These are phyloP conservation scores for Lucilia sericata DNA, from an alignment of 1,140 invertebrate species.

Conservation along the genomic window DNA sequence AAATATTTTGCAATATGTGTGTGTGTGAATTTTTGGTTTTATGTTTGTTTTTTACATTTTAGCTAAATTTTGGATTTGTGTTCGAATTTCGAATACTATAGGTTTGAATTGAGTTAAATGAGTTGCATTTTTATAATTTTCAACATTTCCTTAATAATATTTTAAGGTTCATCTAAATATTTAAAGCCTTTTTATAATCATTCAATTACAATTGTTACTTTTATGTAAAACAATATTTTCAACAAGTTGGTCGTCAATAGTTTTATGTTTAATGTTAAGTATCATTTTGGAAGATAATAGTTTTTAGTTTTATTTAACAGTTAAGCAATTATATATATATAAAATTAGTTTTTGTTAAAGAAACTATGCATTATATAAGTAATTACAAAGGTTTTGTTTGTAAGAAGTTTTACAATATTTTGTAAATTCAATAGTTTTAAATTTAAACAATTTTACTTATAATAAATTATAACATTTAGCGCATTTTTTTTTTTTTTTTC, in stretches of 20 bases:
- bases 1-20: background rate
- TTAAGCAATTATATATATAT: no score
- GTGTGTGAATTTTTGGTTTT: no score
- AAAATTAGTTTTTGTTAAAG: background rate
- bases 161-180: background rate
- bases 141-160: background rate
- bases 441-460: background rate
- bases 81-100: background rate
- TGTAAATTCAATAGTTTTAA: background rate
- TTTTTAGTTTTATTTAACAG: no score
- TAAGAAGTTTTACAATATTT: background rate
- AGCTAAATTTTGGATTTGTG: background rate
- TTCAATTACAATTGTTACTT: background rate
- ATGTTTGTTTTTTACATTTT: conserved; percentile 1
- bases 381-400: background rate
- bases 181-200: background rate
- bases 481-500: background rate
- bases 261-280: background rate
- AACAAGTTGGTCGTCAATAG: background rate
- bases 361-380: background rate
- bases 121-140: background rate
- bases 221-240: background rate
- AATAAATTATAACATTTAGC: conserved; percentile 5
- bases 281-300: no score
- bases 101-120: background rate